Percentiles rank a stretch among this genome's conserved stretches.
These are phyloP conservation scores for Eumaeus atala DNA, from an alignment of 1,140 invertebrate genomes.

Conservation along the genomic window DNA sequence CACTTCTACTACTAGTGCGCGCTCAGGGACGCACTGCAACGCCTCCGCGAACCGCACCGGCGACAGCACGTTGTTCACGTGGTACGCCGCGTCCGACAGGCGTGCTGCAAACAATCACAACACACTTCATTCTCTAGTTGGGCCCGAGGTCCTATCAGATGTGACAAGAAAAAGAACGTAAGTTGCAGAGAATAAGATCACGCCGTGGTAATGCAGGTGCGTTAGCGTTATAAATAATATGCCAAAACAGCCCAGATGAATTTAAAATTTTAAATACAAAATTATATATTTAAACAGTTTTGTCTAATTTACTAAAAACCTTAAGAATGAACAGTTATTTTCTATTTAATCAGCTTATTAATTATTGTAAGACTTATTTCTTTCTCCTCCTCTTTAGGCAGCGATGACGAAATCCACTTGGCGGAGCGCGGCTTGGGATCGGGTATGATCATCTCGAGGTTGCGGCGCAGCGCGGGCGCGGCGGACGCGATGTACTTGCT, in stretches of 20 bases:
- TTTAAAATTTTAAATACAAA: too few relatives aligned
- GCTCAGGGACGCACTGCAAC: conserved; percentile 86
- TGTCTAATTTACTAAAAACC: too few relatives aligned
- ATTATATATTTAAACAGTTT: too few relatives aligned
- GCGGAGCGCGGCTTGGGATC: conserved; percentile 84
- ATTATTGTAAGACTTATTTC: too few relatives aligned
- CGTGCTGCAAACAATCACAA: conserved; percentile 75
- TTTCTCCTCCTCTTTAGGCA: conserved; percentile 82
- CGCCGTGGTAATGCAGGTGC: too few relatives aligned
- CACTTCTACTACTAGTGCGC: conserved; percentile 93
- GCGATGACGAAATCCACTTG: conserved; percentile 94
- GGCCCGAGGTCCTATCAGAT: too few relatives aligned
- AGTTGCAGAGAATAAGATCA: too few relatives aligned
- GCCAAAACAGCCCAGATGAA: too few relatives aligned
- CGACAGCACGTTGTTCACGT: conserved; percentile 95
- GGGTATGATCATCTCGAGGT: conserved; percentile 87
- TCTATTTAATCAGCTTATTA: too few relatives aligned
- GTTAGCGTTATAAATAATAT: too few relatives aligned
- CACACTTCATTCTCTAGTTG: neutral
- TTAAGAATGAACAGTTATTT: too few relatives aligned
- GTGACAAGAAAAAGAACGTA: too few relatives aligned
- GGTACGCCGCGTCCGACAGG: conserved; percentile 92
- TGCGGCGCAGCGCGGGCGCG: conserved; percentile 84
- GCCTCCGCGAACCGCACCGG: conserved; percentile 90
- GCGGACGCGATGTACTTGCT: conserved; percentile 92